Evolutionary conservation across 2,797 vertebrate species (phyloP).

Genomic region (Avahi laniger): DNA sequence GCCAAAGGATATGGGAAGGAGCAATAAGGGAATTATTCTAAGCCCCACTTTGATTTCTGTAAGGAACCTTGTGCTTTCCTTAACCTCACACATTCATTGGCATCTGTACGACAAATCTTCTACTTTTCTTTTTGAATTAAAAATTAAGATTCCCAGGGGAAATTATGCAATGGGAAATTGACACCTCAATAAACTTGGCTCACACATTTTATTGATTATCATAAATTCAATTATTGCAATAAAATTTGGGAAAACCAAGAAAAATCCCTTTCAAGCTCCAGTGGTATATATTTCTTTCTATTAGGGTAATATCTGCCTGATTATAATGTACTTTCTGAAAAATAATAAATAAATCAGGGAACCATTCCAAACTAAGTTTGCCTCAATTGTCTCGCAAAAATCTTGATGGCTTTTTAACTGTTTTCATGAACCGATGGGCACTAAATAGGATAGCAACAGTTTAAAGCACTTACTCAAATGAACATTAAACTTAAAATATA

Average conservation of each 20-base stretch:
- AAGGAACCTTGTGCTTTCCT: slow-evolving; percentile 80
- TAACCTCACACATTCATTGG: slow-evolving; percentile 83
- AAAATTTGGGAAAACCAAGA: slow-evolving; percentile 75
- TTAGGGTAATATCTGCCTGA: slow-evolving; percentile 34
- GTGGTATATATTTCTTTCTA: slow-evolving; percentile 73
- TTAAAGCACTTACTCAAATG: slow-evolving; percentile 14
- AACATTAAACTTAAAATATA: slow-evolving; percentile 40
- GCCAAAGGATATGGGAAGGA: not conserved
- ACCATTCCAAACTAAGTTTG: slow-evolving; percentile 20
- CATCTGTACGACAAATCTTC: slow-evolving; percentile 81
- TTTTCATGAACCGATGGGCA: not conserved
- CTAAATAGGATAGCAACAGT: not conserved
- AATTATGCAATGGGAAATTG: slow-evolving; percentile 87
- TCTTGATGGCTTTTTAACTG: slow-evolving; percentile 13
- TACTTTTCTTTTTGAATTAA: slow-evolving; percentile 84
- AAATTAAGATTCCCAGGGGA: slow-evolving; percentile 83
- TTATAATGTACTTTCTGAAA: slow-evolving; percentile 47
- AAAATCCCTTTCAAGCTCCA: slow-evolving; percentile 71
- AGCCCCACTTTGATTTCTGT: slow-evolving; percentile 82
- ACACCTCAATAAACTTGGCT: slow-evolving; percentile 84
- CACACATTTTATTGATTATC: slow-evolving; percentile 86
- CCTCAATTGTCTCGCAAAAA: slow-evolving; percentile 43
- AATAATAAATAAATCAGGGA: slow-evolving; percentile 51
- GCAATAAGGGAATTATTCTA: slow-evolving; percentile 61
- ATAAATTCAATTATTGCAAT: slow-evolving; percentile 85